Evolutionary conservation across 2,113 vertebrate genomes (phyloP), one percentile per base, ranked within the genome.

Genomic region (Phalacrocorax carbo): DNA sequence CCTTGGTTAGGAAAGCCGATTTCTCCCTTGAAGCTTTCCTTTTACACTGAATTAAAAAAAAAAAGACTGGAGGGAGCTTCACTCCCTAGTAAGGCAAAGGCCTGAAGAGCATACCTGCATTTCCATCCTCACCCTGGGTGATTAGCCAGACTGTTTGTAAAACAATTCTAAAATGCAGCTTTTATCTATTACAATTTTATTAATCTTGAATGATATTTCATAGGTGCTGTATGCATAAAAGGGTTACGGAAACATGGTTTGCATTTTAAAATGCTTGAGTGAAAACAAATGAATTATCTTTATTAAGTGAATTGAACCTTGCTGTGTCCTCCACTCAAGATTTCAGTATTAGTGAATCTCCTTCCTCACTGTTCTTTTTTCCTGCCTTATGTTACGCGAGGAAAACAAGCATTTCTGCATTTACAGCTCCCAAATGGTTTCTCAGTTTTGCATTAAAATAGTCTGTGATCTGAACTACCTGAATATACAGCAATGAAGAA

Each of bases 271-370:
- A 55, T 15, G 82, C 80, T 96, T 92, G 86, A 69, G 83, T 87
- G 94, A 93, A 96, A 96, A 94, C 86, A 93, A 93, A 95, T 65
- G 88, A 94, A 94, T 96, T 96, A 78, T 92, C 88, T 92, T 93
- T 89, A 95, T 94, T 96, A 92, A 96, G 77, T 89, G 92, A 95
- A 94, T 27, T 95, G 94, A 96, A 96, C 92, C 93, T 96, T 80
- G 91, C 69, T 68, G 83, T 82, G 95, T 94, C 95, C 94, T 94
- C 95, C 91, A 87, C 16, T 5, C 93, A 95, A 91, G 77, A 84
- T 69, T 95, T 64, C 46, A 44, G 73, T 71, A 69, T 65, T 61
- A 91, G 65, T 46, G 65, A 82, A 76, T 75, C 77, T 92, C 86
- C 55, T 86, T 76, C 57, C 49, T 65, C 85, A 54, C 23, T 90